Percentiles rank a stretch among this genome's conserved stretches.
phyloP scores from a whole-genome alignment of 2,113 vertebrate genomes.

The human (Homo sapiens) region DNA sequence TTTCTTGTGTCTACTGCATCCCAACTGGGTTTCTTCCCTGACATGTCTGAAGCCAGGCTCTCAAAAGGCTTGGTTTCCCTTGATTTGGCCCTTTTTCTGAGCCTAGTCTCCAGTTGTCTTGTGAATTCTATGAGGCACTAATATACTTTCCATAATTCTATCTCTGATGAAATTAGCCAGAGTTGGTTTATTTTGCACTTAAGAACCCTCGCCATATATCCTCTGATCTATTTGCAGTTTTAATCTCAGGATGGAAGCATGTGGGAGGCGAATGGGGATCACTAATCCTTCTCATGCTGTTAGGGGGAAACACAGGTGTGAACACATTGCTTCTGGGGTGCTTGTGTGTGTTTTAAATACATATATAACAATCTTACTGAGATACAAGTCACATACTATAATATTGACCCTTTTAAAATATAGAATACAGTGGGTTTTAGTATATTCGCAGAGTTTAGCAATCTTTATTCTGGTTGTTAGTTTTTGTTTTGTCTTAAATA shows the following conservation, averaged over 20 bases:
- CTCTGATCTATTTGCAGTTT: background rate
- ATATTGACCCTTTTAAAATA: background rate
- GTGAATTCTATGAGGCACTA: background rate
- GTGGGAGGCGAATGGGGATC: background rate
- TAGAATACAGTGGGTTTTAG: background rate
- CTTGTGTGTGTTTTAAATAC: background rate
- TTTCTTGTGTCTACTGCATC: background rate
- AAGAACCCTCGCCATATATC: background rate
- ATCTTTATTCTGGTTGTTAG: background rate
- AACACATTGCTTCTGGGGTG: background rate
- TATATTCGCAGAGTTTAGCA: background rate
- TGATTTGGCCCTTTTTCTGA: background rate
- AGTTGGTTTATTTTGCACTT: conserved; percentile 15
- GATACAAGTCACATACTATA: background rate
- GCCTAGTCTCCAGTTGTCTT: background rate
- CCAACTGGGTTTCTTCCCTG: background rate
- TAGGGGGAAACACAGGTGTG: background rate
- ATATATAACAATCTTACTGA: background rate
- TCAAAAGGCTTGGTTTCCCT: background rate
- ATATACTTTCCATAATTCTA: background rate
- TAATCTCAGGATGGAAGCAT: background rate
- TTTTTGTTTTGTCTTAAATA: background rate
- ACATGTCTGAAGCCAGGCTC: background rate
- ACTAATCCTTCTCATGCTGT: background rate
- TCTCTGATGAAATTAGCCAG: background rate